Evolutionary conservation across 2,113 vertebrate species (phyloP), one percentile per base, ranked within the genome.

Genomic region (Dipodomys stephensi): DNA sequence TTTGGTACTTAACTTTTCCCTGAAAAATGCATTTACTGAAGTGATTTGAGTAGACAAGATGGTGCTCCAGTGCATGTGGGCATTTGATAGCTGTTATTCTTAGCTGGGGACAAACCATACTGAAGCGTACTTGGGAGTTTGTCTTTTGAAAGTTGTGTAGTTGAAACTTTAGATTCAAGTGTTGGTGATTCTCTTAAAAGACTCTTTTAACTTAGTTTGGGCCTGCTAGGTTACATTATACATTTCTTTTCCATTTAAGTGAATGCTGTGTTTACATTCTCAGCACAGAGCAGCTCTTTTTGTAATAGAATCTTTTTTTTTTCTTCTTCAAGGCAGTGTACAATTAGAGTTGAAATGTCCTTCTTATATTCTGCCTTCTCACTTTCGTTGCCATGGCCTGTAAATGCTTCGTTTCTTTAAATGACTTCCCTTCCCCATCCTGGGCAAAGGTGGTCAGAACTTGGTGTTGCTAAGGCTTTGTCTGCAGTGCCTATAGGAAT

Each of bases 151-250:
- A 87, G 85, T 73, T 28, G 32, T 95, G 7, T 84, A 79, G 83
- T 84, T 92, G 92, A 90, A 95, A 93, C 65, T 83, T 92, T 77
- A 90, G 88, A 85, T 20, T 92, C 32, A 65, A 84, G 79, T 83
- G 88, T 87, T 83, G 93, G 84, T 88, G 92, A 79, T 35, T 90
- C 35, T 88, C 49, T 96, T 93, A 82, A 94, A 95, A 94, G 81
- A 93, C 78, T 62, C 79, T 91, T 93, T 94, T 95, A 92, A 77
- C 73, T 30, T 90, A 77, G 44, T 87, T 89, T 84, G 88, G 84
- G 69, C 49, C 46, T 76, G 82, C 53, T 90, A 32, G 92, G 71
- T 88, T 95, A 73, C 69, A 78, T 79, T 90, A 74, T 85, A 30
- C 71, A 78, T 94, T 91, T 57, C 53, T 57, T 88, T 93, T 20